Evolutionary conservation across 2,888 invertebrate species (phyloP).

Genomic region (Phragmatobia fuliginosa): DNA sequence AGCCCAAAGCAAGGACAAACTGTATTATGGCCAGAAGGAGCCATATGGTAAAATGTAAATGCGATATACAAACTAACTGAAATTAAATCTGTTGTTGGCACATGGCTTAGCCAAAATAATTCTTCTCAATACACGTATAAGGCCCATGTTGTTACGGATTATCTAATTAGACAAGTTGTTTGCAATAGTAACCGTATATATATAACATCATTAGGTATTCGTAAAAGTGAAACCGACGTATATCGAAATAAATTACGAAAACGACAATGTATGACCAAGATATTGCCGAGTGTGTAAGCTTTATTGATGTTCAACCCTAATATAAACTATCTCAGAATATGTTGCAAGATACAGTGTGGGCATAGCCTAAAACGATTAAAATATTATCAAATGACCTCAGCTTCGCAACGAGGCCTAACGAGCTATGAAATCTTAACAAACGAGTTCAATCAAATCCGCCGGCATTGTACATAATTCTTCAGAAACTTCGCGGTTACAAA

Average conservation of each 20-base stretch:
- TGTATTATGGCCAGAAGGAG: background rate
- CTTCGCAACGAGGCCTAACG: slow-evolving; percentile 13
- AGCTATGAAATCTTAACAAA: slow-evolving; percentile 26
- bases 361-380: slow-evolving; percentile 10
- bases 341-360: background rate
- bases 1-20: background rate
- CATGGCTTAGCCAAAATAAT: background rate
- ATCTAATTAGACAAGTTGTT: slow-evolving; percentile 17
- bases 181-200: slow-evolving; percentile 18
- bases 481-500: background rate
- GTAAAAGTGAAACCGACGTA: slow-evolving; percentile 17
- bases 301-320: slow-evolving; percentile 12
- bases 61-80: background rate
- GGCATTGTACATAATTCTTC: slow-evolving; percentile 10
- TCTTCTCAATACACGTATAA: background rate
- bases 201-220: slow-evolving; percentile 21
- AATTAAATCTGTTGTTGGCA: background rate
- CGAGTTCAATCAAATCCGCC: slow-evolving; percentile 24
- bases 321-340: slow-evolving; percentile 15
- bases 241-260: slow-evolving; percentile 25
- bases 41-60: background rate
- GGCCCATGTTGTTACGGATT: slow-evolving; percentile 9
- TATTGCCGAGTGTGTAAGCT: slow-evolving; percentile 13
- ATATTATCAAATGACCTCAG: slow-evolving; percentile 19
- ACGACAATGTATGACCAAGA: slow-evolving; percentile 24